These are phyloP conservation scores for Uromys caudimaculatus DNA, from an alignment of 2,797 vertebrate genomes.

Conservation along the genomic window DNA sequence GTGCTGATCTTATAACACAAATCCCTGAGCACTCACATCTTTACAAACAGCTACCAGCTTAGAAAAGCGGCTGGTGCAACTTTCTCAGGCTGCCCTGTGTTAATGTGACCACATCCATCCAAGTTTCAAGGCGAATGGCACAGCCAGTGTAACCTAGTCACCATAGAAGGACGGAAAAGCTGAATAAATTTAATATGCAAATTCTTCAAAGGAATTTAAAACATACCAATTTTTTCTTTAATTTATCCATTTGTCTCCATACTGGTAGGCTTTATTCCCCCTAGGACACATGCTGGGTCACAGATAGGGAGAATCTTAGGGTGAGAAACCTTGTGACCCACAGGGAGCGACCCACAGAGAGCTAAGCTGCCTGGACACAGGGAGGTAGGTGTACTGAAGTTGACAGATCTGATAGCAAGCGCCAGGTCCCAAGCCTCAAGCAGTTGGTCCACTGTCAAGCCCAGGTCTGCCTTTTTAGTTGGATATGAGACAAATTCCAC, in stretches of 20 bases:
- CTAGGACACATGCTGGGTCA: not conserved
- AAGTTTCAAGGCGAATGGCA: not conserved
- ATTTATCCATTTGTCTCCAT: not conserved
- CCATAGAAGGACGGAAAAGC: not conserved
- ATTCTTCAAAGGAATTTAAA: constrained; percentile 45
- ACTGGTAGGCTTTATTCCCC: not conserved
- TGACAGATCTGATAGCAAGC: not conserved
- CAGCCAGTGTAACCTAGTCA: constrained; percentile 22
- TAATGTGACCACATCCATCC: not conserved
- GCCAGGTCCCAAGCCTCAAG: not conserved
- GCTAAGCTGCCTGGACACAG: not conserved
- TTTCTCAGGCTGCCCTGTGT: not conserved
- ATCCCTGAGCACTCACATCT: constrained; percentile 4
- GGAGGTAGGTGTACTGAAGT: not conserved
- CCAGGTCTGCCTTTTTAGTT: constrained; percentile 3
- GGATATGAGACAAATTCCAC: constrained; percentile 24
- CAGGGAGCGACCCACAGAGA: not conserved
- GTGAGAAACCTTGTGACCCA: not conserved
- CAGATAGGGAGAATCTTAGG: not conserved
- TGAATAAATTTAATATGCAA: constrained; percentile 40
- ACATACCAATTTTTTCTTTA: not conserved
- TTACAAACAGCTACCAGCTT: constrained; percentile 79
- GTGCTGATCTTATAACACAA: not conserved
- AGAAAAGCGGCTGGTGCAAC: not conserved
- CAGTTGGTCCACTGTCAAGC: not conserved